Conservation (phyloP, 2,113 vertebrate genomes). For the Datnioides undecimradiatus region DNA sequence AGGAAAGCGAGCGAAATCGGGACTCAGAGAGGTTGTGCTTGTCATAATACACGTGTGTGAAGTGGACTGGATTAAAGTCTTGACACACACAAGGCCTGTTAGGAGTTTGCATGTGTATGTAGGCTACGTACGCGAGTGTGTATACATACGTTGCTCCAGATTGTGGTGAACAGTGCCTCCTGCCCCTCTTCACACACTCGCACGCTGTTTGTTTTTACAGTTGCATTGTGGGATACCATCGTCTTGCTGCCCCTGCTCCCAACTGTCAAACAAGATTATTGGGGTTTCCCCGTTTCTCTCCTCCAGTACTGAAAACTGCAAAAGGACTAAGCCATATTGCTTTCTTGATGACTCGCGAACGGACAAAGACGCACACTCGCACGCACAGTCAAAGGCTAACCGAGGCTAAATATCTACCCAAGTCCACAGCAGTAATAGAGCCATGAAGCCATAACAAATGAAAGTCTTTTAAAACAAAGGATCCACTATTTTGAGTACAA, state of each 20-base stretch:
- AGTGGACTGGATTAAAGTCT: conserved; percentile 55
- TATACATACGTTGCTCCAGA: conserved; percentile 38
- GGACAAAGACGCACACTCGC: conserved; percentile 4
- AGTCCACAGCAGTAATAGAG: conserved; percentile 55
- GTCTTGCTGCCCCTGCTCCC: conserved; percentile 67
- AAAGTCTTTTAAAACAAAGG: conserved; percentile 73
- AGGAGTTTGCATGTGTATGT: conserved; percentile 32
- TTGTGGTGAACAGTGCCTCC: conserved; percentile 60
- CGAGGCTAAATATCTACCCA: conserved; percentile 28
- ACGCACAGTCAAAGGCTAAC: conserved; percentile 21
- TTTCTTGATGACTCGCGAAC: conserved; percentile 8
- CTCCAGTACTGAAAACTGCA: conserved; percentile 1
- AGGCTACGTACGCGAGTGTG: conserved; percentile 5
- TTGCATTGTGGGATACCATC: conserved; percentile 79
- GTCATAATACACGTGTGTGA: conserved; percentile 58
- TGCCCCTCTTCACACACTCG: conserved; percentile 55
- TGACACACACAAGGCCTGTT: conserved; percentile 50
- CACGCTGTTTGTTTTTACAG: conserved; percentile 79
- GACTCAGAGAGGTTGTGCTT: conserved; percentile 53
- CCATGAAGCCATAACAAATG: conserved; percentile 71
- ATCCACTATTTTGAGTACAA: conserved; percentile 76
- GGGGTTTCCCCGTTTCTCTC: conserved; percentile 59
- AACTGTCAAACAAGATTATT: conserved; percentile 82
- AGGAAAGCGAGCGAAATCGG: conserved; percentile 34
- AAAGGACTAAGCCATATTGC: conserved; percentile 15